phyloP scores from a whole-genome alignment of 2,888 invertebrate species.

The Agonopterix alstromeriana region DNA sequence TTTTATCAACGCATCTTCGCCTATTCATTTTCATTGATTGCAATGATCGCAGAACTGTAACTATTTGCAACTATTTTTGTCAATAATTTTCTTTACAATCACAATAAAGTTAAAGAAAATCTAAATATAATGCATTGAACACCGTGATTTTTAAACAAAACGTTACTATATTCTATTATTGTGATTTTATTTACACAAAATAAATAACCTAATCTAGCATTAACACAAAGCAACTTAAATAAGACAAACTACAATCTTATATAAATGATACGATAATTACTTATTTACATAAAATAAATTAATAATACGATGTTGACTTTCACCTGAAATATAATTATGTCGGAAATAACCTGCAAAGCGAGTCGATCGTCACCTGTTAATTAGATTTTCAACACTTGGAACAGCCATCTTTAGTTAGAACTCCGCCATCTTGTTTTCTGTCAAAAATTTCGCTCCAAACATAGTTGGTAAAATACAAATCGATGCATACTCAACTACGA shows the following conservation, averaged over 20 bases:
- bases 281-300: not conserved
- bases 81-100: too few relatives aligned
- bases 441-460: too few relatives aligned
- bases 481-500: too few relatives aligned
- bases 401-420: too few relatives aligned
- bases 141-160: constrained; percentile 9
- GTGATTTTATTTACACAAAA: constrained; percentile 10
- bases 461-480: too few relatives aligned
- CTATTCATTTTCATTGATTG: too few relatives aligned
- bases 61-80: too few relatives aligned
- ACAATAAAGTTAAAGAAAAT: not conserved
- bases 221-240: not conserved
- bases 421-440: too few relatives aligned
- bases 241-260: not conserved
- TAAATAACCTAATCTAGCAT: constrained; percentile 1
- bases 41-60: too few relatives aligned
- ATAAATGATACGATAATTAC: not conserved
- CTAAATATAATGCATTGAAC: constrained; percentile 1
- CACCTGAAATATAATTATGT: constrained; percentile 2
- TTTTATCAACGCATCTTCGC: too few relatives aligned
- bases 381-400: not conserved
- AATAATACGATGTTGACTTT: not conserved
- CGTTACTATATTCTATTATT: constrained; percentile 3
- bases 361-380: constrained; percentile 7
- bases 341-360: constrained; percentile 2